Percentiles rank a stretch among this genome's conserved stretches.
Conservation (phyloP, 2,888 invertebrate genomes). For the Trissonchulus latispiculum region DNA sequence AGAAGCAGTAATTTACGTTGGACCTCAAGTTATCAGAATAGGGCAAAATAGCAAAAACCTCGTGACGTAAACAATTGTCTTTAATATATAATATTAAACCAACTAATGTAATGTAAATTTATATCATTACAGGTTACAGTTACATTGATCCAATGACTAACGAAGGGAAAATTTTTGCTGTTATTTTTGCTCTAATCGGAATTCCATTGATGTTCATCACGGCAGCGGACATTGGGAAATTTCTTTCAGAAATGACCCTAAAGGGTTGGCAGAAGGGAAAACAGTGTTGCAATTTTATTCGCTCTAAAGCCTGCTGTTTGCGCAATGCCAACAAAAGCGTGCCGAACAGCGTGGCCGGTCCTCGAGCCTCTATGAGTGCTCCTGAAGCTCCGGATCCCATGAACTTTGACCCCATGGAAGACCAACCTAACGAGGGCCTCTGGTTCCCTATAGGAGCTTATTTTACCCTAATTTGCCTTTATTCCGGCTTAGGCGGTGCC, state of each 20-base stretch:
- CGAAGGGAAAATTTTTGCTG: slow-evolving; percentile 41
- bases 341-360: not conserved
- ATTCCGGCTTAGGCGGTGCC: slow-evolving; percentile 42
- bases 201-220: slow-evolving; percentile 40
- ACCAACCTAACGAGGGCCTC: slow-evolving; percentile 29
- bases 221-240: slow-evolving; percentile 45
- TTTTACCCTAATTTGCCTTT: slow-evolving; percentile 41
- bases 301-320: not conserved
- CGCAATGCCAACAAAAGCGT: not conserved
- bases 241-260: slow-evolving; percentile 42
- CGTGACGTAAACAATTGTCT: too few relatives aligned
- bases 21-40: too few relatives aligned
- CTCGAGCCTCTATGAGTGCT: not conserved
- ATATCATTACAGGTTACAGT: slow-evolving; percentile 40
- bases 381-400: not conserved
- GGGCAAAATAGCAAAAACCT: too few relatives aligned
- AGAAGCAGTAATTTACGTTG: too few relatives aligned
- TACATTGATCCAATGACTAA: slow-evolving; percentile 43
- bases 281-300: not conserved
- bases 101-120: too few relatives aligned
- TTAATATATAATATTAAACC: too few relatives aligned
- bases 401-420: slow-evolving; percentile 2
- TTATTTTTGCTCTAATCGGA: slow-evolving; percentile 42
- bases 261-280: slow-evolving; percentile 22
- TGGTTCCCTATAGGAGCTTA: slow-evolving; percentile 45